Base-by-base conservation (phyloP, 1,140 invertebrate genomes). In the Trichoplusia ni region DNA sequence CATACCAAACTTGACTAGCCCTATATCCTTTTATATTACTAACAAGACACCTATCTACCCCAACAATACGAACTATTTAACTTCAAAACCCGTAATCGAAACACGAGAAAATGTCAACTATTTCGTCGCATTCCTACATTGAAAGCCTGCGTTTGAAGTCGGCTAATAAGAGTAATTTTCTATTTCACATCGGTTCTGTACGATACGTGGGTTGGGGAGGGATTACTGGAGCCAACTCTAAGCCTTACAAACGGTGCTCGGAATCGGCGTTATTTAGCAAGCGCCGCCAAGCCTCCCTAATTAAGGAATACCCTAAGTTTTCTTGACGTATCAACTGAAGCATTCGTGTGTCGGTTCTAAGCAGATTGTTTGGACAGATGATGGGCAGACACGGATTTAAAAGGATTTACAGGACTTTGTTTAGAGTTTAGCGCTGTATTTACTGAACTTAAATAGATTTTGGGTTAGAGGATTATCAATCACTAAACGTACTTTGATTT, bases 161-260 rank as follows among this genome's bases (percentile, higher is more conserved):
- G 35, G 42, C 58, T 61, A 61, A 47, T 49, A 47, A 61, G 58
- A 23, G 53, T 40, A 62, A 62, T 51, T 53, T 64, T 46, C 51
- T 46, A 46, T 42, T 35, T 19, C 25, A 18, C 35, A 21, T 63
- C n/a, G 25, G 42, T 23, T 51, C 19, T 47, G 14, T 9, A 13
- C 18, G 11, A 46, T 54, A 54, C 19, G 56, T 64, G 63, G 42
- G 61, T 31, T 51, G 37, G 59, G 16, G 42, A 38, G 44, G 69
- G 69, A 79, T 79, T 74, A 73, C 66, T 25, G 31, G 47, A 59
- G 63, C 37, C 56, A 23, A 46, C 67, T 71, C 66, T 76, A 82
- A 82, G 73, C 71, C 68, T 73, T 71, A 77, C 67, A 76, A 81
- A 81, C 71, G 77, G 68, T 65, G 56, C 63, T 68, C 68, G 44